Percentiles rank a stretch among this genome's conserved stretches.
Conservation (phyloP, 2,113 vertebrate species). For the Microtus ochrogaster region DNA sequence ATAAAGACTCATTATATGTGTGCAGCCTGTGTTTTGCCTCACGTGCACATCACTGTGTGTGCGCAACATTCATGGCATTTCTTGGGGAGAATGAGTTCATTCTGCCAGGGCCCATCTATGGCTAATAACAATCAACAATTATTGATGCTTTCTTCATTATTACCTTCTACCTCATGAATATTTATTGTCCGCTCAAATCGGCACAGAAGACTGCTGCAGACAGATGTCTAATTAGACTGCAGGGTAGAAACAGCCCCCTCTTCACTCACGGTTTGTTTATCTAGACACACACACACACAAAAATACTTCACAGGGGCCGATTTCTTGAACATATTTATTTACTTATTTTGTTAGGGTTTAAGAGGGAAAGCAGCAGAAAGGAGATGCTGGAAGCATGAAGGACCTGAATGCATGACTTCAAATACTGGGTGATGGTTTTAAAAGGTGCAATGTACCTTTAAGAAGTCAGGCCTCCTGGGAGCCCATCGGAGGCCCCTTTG, state of each 20-base stretch:
- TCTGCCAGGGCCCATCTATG: constrained; percentile 36
- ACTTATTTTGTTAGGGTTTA: neutral
- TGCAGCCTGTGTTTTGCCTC: constrained; percentile 16
- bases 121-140: constrained; percentile 46
- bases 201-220: constrained; percentile 8
- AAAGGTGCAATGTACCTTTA: neutral
- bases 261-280: neutral
- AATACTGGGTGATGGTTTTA: too few species aligned
- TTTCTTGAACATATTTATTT: neutral
- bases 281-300: neutral
- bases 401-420: neutral
- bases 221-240: neutral
- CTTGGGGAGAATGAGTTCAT: neutral
- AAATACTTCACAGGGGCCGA: neutral
- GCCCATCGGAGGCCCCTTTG: neutral
- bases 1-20: constrained; percentile 39
- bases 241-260: constrained; percentile 28
- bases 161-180: neutral
- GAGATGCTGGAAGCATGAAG: neutral
- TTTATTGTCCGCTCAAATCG: neutral
- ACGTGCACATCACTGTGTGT: neutral
- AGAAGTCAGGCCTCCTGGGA: neutral
- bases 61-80: neutral
- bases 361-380: neutral
- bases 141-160: neutral